Evolutionary conservation across 2,113 vertebrate genomes (phyloP).

Genomic region (Origma solitaria): DNA sequence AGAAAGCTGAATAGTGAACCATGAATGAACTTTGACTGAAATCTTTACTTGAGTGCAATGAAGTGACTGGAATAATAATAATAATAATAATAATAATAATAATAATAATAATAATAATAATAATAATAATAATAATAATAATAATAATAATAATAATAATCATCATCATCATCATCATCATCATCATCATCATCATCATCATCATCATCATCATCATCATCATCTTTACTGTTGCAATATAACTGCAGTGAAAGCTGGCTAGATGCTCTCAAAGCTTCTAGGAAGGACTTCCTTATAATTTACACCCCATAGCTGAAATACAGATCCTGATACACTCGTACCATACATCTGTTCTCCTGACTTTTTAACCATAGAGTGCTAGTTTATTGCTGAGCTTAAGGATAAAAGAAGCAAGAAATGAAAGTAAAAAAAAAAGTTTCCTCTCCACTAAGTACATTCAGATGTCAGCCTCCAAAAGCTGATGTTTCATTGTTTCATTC

Average conservation of each 20-base stretch:
- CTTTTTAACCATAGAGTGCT: constrained; percentile 84
- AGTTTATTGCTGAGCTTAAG: constrained; percentile 84
- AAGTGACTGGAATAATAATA: background rate
- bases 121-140: no score
- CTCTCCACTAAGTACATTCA: constrained; percentile 78
- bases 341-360: constrained; percentile 76
- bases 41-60: background rate
- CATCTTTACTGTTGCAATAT: background rate
- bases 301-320: constrained; percentile 51
- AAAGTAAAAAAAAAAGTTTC: constrained; percentile 70
- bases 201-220: no score
- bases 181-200: no score
- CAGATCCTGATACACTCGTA: constrained; percentile 52
- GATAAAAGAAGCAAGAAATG: constrained; percentile 81
- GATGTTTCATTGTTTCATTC: constrained; percentile 31
- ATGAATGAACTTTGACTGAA: background rate
- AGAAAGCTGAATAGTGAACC: background rate
- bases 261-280: background rate
- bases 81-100: no score
- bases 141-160: no score
- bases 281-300: constrained; percentile 24
- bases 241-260: background rate
- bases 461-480: constrained; percentile 65
- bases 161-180: no score
- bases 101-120: no score